phyloP scores from a whole-genome alignment of 2,797 vertebrate species.

The Danio kyathit region DNA sequence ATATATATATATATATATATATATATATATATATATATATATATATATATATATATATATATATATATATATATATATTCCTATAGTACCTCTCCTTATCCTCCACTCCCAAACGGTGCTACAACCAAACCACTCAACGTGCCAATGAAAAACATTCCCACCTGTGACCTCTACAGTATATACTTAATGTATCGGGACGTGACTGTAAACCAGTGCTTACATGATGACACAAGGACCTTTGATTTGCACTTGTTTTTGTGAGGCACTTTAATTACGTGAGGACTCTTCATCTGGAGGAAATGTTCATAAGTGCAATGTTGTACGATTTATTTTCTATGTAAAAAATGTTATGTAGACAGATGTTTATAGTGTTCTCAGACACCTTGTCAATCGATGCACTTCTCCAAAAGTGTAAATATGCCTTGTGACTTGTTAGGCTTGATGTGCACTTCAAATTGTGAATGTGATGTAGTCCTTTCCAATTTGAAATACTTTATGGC shows the following conservation, averaged over 20 bases:
- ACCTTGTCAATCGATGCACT: slow-evolving; percentile 53
- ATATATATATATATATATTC: too few species aligned
- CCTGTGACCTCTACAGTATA: slow-evolving; percentile 37
- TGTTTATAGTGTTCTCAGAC: slow-evolving; percentile 53
- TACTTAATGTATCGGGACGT: slow-evolving; percentile 18
- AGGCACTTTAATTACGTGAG: slow-evolving; percentile 60
- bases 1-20: too few species aligned
- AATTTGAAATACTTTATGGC: slow-evolving; percentile 25
- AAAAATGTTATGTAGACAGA: slow-evolving; percentile 49
- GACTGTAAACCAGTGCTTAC: slow-evolving; percentile 56
- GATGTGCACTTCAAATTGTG: slow-evolving; percentile 49
- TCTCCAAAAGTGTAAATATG: slow-evolving; percentile 42
- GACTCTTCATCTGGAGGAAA: slow-evolving; percentile 36
- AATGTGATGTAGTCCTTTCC: slow-evolving; percentile 45
- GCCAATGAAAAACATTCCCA: slow-evolving; percentile 53
- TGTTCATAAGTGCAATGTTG: slow-evolving; percentile 68
- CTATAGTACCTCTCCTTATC: slow-evolving; percentile 34
- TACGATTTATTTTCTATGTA: slow-evolving; percentile 51
- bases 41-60: too few species aligned
- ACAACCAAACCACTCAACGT: slow-evolving; percentile 61
- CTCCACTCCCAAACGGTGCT: slow-evolving; percentile 71
- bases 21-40: too few species aligned
- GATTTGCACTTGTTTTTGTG: slow-evolving; percentile 66
- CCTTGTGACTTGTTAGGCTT: slow-evolving; percentile 35
- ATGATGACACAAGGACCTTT: slow-evolving; percentile 53